phyloP scores from a whole-genome alignment of 2,797 vertebrate genomes.

The Tenualosa ilisha region DNA sequence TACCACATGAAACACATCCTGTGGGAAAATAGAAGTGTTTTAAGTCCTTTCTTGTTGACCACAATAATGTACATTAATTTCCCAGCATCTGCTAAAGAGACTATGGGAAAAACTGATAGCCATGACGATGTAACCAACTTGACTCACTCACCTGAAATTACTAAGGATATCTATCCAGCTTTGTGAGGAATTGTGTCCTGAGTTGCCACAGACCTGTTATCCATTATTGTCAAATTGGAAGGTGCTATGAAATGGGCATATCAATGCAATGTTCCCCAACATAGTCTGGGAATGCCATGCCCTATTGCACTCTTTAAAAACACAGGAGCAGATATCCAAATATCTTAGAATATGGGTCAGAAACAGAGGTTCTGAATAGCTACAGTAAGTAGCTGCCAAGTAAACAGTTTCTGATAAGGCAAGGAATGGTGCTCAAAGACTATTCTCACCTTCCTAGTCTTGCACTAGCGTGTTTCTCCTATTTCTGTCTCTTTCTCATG shows the following conservation, averaged over 20 bases:
- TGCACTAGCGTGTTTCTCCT: neutral
- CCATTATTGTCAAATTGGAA: neutral
- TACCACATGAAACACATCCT: neutral
- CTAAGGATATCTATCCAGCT: neutral
- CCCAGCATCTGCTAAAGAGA: neutral
- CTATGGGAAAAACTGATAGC: neutral
- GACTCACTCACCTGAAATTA: neutral
- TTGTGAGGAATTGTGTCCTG: neutral
- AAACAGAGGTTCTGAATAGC: neutral
- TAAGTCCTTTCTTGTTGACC: neutral
- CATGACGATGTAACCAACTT: neutral
- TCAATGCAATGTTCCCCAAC: neutral
- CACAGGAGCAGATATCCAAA: neutral
- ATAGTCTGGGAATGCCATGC: slow-evolving; percentile 4
- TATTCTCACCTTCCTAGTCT: neutral
- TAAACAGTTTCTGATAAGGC: neutral
- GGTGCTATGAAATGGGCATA: neutral
- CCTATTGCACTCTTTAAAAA: neutral
- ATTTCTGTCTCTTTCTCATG: neutral
- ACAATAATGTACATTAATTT: neutral
- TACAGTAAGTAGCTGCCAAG: neutral
- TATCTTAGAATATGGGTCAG: neutral
- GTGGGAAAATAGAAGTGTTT: neutral
- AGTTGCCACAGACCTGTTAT: neutral
- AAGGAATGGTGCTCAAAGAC: neutral